These are phyloP conservation scores for Torymus auratus DNA, from an alignment of 2,888 invertebrate genomes.

Conservation along the genomic window DNA sequence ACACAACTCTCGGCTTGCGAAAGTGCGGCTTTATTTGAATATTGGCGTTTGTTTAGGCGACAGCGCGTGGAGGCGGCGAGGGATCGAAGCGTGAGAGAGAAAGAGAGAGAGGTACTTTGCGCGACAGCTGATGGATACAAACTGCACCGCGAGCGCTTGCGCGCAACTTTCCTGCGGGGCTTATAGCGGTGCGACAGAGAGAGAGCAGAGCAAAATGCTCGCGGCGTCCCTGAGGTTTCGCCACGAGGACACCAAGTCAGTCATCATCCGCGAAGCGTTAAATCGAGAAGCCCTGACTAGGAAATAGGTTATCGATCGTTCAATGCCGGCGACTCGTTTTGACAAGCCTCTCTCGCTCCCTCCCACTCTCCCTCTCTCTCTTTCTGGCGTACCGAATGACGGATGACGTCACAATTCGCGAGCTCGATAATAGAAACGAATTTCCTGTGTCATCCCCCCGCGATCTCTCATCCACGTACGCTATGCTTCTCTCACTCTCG, in stretches of 20 bases:
- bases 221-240: conserved; percentile 15
- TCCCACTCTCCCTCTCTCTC: conserved; percentile 6
- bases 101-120: background rate
- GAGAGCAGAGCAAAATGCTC: no score
- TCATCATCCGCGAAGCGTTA: conserved; percentile 65
- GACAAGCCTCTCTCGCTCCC: conserved; percentile 55
- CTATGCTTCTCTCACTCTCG: background rate
- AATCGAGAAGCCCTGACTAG: conserved; percentile 70
- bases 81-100: background rate
- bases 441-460: conserved; percentile 67
- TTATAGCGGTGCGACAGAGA: background rate
- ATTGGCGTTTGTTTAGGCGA: conserved; percentile 29
- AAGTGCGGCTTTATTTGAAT: background rate
- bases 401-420: conserved; percentile 67
- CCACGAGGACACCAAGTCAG: conserved; percentile 40
- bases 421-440: conserved; percentile 70
- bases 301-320: conserved; percentile 75
- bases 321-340: conserved; percentile 62
- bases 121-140: conserved; percentile 50
- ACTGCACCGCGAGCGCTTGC: background rate
- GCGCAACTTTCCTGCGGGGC: conserved; percentile 23
- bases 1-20: no score
- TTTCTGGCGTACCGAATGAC: conserved; percentile 52
- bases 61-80: no score
- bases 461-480: conserved; percentile 18